phyloP scores from a whole-genome alignment of 2,888 invertebrate species.

The Lepetodrilus schrolli region DNA sequence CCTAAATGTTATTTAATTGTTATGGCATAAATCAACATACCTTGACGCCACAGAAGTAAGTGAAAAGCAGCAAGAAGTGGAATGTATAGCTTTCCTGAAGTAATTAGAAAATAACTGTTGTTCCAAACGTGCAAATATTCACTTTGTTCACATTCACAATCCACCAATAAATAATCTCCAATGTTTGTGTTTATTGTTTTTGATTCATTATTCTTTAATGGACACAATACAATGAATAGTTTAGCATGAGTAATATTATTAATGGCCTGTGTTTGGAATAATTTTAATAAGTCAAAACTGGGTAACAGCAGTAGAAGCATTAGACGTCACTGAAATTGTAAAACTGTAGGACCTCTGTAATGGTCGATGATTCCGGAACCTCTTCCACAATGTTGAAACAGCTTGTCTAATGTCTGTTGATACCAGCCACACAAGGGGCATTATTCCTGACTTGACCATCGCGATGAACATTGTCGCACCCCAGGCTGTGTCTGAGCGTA shows the following conservation, averaged over 20 bases:
- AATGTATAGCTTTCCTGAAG: too few species aligned
- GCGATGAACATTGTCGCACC: slow-evolving; percentile 32
- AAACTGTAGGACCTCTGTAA: not conserved
- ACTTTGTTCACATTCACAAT: not conserved
- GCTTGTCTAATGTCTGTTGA: slow-evolving; percentile 39
- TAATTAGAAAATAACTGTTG: too few species aligned
- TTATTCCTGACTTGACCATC: slow-evolving; percentile 41
- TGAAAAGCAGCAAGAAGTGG: too few species aligned
- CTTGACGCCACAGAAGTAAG: too few species aligned
- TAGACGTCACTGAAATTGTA: not conserved
- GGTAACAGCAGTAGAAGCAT: not conserved
- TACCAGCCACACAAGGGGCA: slow-evolving; percentile 40
- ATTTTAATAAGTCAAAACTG: not conserved
- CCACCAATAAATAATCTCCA: not conserved
- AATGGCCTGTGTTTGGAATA: too few species aligned
- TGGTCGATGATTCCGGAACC: not conserved
- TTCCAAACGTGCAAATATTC: too few species aligned
- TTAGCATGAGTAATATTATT: not conserved
- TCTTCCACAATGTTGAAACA: not conserved
- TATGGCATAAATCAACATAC: too few species aligned
- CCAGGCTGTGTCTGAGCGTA: slow-evolving; percentile 37
- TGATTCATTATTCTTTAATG: not conserved
- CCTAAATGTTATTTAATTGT: too few species aligned
- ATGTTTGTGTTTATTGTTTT: not conserved
- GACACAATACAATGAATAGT: too few species aligned